These are phyloP conservation scores for Drosophila yooni DNA, from an alignment of 2,888 invertebrate genomes.

Conservation along the genomic window DNA sequence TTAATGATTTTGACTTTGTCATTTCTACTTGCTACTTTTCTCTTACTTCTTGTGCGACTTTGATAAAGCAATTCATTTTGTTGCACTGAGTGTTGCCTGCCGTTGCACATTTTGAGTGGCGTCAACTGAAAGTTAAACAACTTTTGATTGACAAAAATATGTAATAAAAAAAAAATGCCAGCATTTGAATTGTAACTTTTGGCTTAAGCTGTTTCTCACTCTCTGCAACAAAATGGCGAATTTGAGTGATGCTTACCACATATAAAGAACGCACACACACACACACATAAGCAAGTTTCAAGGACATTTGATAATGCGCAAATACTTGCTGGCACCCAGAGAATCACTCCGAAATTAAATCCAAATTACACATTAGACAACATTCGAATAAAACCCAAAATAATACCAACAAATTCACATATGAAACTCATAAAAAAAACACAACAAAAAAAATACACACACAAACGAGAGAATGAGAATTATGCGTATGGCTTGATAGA, in stretches of 20 bases:
- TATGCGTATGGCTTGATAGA: conserved; percentile 42
- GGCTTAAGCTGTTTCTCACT: conserved; percentile 14
- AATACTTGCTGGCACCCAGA: conserved; percentile 33
- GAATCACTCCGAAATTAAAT: conserved; percentile 20
- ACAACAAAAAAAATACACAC: conserved; percentile 7
- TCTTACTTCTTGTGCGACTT: neutral
- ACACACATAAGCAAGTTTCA: conserved; percentile 44
- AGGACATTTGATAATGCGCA: conserved; percentile 60
- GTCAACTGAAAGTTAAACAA: conserved; percentile 11
- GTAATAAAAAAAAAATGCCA: neutral
- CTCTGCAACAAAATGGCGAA: conserved; percentile 55
- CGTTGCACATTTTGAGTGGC: conserved; percentile 9
- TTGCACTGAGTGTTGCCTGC: neutral
- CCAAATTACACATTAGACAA: conserved; percentile 45
- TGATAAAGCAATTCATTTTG: conserved; percentile 5
- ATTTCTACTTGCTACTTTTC: conserved; percentile 11
- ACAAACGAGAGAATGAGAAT: conserved; percentile 10
- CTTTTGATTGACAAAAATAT: conserved; percentile 9
- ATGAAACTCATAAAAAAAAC: conserved; percentile 52
- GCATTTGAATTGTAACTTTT: conserved; percentile 22
- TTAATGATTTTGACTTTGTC: conserved; percentile 53
- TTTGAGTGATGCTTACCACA: conserved; percentile 45
- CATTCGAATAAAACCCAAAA: conserved; percentile 17
- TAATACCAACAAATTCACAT: conserved; percentile 44
- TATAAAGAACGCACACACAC: conserved; percentile 21